Evolutionary conservation across 1,140 invertebrate genomes (phyloP), one percentile per base, ranked within the genome.

Genomic region (Lepidurus packardi): DNA sequence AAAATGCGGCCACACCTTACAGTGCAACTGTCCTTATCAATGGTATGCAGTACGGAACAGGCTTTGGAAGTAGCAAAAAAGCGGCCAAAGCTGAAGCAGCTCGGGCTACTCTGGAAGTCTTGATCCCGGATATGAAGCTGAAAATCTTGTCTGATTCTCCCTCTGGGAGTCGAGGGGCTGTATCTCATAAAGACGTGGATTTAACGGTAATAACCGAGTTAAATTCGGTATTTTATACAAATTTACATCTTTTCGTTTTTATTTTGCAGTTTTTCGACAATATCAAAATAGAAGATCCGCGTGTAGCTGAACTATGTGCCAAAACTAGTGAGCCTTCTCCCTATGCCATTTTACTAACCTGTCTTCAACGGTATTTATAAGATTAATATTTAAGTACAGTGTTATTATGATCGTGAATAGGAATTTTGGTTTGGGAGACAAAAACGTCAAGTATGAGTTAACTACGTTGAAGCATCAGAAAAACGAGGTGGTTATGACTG

Each of bases 321-420:
- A 96, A 96, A 86, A 94, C 95, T 1, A 97, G 95, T 53, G 96
- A 98, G 86, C 95, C 95, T 1, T 93, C 94, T 5, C 97, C 96
- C 1, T 97, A 97, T 86, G 92, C 94, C 80, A 95, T 98, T 79
- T 86, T 98, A 74, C 87, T 96, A 45, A 97, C 95, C 9, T 98
- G 96, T 84, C 86, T 98, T 47, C 92, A 96, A 85, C 89, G 94
- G 84, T 89, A 81, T 53, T 79, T 77, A 73, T 75, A 73, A 43
- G 34, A 42, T 41, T 76, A 41, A 11, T 9, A 21, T 10, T 42
- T n/a, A 65, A 0, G 73, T 73, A 41, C 13, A 81, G 74, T 79
- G 75, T 65, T 75, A 78, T 83, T 78, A 76, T 34, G 76, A 78
- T 82, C 80, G 42, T 78, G 16, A 74, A 21, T 79, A 89, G 90